Evolutionary conservation across 2,797 vertebrate genomes (phyloP).

Genomic region (Halcyon badia): DNA sequence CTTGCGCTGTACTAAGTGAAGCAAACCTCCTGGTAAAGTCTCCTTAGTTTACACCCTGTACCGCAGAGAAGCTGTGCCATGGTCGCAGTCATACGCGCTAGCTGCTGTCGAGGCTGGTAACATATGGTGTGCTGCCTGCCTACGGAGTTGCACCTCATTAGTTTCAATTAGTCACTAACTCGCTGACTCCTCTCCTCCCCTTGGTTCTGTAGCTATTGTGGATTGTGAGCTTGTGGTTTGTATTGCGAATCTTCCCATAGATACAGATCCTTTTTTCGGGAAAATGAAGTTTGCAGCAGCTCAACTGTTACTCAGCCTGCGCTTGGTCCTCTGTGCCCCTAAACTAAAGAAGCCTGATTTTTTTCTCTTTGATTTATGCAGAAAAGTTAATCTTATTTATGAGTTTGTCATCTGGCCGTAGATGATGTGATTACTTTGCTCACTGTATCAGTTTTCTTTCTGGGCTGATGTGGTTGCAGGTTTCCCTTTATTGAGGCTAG

Average conservation of each 20-base stretch:
- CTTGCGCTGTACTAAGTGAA: not conserved
- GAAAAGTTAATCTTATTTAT: not conserved
- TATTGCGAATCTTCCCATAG: accelerated
- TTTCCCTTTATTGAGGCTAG: not conserved
- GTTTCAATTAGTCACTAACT: not conserved
- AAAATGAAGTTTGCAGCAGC: not conserved
- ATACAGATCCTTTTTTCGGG: not conserved
- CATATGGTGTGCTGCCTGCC: not conserved
- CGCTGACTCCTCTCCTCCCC: not conserved
- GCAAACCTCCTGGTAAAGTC: not conserved
- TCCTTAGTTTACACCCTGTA: not conserved
- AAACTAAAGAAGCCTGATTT: not conserved
- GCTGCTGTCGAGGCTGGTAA: not conserved
- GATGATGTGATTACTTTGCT: not conserved
- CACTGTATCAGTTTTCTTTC: not conserved
- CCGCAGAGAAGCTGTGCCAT: accelerated
- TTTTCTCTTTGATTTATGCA: not conserved
- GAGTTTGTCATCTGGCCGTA: not conserved
- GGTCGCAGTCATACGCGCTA: accelerated
- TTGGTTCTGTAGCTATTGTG: not conserved
- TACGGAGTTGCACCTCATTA: not conserved
- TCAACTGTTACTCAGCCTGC: not conserved
- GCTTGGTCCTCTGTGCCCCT: not conserved
- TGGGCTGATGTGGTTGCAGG: not conserved
- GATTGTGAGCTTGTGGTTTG: not conserved